Evolutionary conservation across 1,140 invertebrate species (phyloP), one percentile per base, ranked within the genome.

Genomic region (Liolophura sinensis): DNA sequence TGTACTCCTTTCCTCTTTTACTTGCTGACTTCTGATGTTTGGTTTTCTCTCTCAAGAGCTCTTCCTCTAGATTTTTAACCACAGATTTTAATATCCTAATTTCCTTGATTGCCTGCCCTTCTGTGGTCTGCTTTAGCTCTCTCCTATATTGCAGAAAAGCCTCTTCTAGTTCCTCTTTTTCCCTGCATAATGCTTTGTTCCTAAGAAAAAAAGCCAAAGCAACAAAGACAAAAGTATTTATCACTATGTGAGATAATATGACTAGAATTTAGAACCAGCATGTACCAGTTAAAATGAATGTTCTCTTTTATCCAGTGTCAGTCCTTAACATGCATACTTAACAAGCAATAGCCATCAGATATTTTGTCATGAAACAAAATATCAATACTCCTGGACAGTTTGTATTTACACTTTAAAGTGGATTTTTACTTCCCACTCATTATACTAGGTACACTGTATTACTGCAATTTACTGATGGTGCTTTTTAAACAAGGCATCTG

Each of bases 41-140:
- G 11, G 76, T 77, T 68, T 82, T 82, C 68, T 84, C 81, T 62
- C 82, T 80, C 76, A 81, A 73, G 50, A 84, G 50, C 50, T 84
- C 82, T 61, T 82, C 78, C 64, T 84, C 82, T 48, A 84, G 65
- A 59, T 77, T 80, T 54, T 78, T 72, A 5, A 81, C 74, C 57
- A 83, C 70, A 49, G 18, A 67, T 67, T 83, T 84, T 54, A 84
- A 68, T 16, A 78, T 74, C 56, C 74, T 70, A 9, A 82, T 70
- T 59, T 84, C 82, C 48, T 82, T 81, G 0, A 75, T 64, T 51
- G 77, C 69, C 65, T 65, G 75, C 31, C 78, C 75, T 27, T 73
- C 70, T 46, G 73, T 69, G 48, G 79, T 79, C 15, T 61, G 67
- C 62, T 79, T 75, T 62, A 82, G 71, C 64, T 84, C 77, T 52